Evolutionary conservation across 2,113 vertebrate genomes (phyloP), one percentile per base, ranked within the genome.

Genomic region (Hydrochoerus hydrochaeris): DNA sequence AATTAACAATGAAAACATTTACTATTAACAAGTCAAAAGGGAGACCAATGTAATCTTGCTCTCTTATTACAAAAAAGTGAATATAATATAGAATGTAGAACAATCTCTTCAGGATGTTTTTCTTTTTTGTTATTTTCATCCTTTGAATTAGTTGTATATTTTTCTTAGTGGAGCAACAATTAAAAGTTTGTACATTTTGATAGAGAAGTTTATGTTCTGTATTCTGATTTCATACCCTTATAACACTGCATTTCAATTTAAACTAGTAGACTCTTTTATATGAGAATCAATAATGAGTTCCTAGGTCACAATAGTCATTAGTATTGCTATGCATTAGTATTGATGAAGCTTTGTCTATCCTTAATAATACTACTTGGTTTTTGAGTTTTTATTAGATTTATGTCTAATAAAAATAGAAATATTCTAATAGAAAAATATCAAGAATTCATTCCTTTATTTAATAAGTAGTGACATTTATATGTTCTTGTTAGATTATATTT

Each of bases 121-220:
- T 87, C 82, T 24, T 96, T n/a, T 96, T 75, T 77, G 35, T 93
- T 94, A 96, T 90, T 96, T 96, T 94, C 87, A 96, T 57, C 77
- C 44, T 95, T 88, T 85, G 90, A 97, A 62, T 94, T 65, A 93
- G n/a, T 86, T 94, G 88, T 89, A 57, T 97, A 6, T 86, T 3
- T 96, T 90, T 81, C 89, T 98, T 97, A 96, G 89, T 95, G 91
- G 89, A 97, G 32, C 44, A 85, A 85, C 96, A 96, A 96, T 98
- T 97, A 82, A 82, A 78, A 96, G 77, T 95, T 58, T 92, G 20
- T 95, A 81, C 35, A 75, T 97, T 96, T 98, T 97, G 93, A 83
- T 85, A 93, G 95, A 94, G 41, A 93, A 85, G 5, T 96, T 75
- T 97, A 97, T 65, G 97, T 84, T 49, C 95, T 91, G 73, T 94